Conservation (phyloP, 2,888 invertebrate genomes). For the Terebella lapidaria region DNA sequence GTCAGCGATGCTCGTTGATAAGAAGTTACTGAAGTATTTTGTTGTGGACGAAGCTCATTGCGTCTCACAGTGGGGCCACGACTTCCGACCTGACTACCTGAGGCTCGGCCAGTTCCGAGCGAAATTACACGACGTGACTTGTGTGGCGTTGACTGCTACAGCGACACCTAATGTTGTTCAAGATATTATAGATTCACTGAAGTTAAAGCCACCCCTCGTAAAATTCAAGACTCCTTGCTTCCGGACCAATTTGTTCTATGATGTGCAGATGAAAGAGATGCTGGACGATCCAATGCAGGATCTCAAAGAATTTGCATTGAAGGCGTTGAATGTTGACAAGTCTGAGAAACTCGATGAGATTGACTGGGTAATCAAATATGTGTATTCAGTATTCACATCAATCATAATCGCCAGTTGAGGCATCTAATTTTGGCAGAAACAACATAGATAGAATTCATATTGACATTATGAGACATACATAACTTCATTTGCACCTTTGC, state of each 20-base stretch:
- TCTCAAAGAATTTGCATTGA: conserved; percentile 57
- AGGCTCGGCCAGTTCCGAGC: conserved; percentile 69
- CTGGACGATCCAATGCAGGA: conserved; percentile 73
- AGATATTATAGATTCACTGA: conserved; percentile 37
- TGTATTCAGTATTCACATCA: neutral
- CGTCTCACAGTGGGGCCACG: conserved; percentile 98
- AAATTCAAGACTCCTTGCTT: conserved; percentile 69
- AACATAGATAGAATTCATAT: no score
- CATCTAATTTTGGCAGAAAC: no score
- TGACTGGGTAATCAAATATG: conserved; percentile 22
- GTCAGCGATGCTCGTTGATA: conserved; percentile 66
- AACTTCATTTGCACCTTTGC: no score
- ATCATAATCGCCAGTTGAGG: neutral
- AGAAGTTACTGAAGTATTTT: conserved; percentile 78
- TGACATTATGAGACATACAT: no score
- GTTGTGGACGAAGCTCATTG: conserved; percentile 79
- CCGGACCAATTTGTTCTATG: conserved; percentile 88
- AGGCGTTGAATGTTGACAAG: conserved; percentile 29
- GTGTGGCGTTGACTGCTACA: conserved; percentile 93
- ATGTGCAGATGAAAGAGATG: conserved; percentile 76
- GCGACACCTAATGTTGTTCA: conserved; percentile 61
- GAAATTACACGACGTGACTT: conserved; percentile 65
- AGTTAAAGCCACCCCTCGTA: conserved; percentile 63
- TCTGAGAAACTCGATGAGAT: conserved; percentile 7
- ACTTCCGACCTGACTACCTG: conserved; percentile 87